Evolutionary conservation across 1,140 invertebrate genomes (phyloP).

Genomic region (Apis florea): DNA sequence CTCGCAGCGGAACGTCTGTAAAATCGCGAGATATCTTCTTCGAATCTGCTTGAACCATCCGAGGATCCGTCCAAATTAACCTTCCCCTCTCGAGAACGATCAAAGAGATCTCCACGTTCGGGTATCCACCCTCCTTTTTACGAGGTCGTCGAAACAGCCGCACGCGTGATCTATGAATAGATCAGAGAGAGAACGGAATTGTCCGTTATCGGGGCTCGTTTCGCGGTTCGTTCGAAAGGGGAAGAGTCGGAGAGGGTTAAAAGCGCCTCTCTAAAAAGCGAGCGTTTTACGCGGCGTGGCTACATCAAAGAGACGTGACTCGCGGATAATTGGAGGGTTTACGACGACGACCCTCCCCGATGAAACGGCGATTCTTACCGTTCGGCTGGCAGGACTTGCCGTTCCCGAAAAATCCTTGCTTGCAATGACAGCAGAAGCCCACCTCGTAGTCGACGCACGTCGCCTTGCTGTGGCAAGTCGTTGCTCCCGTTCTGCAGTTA

Average conservation of each 20-base stretch:
- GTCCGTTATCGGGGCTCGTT: constrained; percentile 37
- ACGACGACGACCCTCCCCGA: not conserved
- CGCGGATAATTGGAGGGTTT: constrained; percentile 46
- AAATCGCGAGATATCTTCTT: constrained; percentile 31
- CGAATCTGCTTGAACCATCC: too few species aligned
- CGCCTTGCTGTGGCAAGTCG: constrained; percentile 90
- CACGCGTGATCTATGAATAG: constrained; percentile 74
- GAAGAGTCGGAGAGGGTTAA: constrained; percentile 17
- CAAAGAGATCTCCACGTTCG: constrained; percentile 2
- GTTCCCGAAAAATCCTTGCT: constrained; percentile 92
- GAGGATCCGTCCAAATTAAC: not conserved
- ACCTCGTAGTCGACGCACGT: constrained; percentile 89
- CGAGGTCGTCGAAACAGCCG: constrained; percentile 60
- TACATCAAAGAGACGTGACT: constrained; percentile 43
- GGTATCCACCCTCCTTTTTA: constrained; percentile 55
- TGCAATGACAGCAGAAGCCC: constrained; percentile 95
- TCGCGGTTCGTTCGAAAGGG: constrained; percentile 23
- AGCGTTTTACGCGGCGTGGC: constrained; percentile 37
- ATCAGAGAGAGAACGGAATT: constrained; percentile 58
- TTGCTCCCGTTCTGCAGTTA: constrained; percentile 82
- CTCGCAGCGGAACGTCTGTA: constrained; percentile 88
- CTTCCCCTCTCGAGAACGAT: not conserved
- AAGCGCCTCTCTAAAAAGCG: constrained; percentile 1
- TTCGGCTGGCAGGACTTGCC: constrained; percentile 92
- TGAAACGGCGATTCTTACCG: constrained; percentile 79